These are phyloP conservation scores for Campoplex capitator DNA, from an alignment of 2,888 invertebrate genomes.

Conservation along the genomic window DNA sequence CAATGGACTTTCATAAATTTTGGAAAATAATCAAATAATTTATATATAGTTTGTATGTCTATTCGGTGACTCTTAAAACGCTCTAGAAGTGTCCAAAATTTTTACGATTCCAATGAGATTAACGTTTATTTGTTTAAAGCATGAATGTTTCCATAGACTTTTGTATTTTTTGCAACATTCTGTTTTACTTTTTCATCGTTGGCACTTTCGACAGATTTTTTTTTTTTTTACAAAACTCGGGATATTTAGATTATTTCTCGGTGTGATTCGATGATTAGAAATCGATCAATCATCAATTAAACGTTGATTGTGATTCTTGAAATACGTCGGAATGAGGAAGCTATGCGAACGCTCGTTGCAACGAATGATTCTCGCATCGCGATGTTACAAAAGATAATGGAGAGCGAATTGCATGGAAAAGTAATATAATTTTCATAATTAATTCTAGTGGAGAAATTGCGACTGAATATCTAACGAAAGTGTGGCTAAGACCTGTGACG, in stretches of 20 bases:
- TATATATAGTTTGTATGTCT: no score
- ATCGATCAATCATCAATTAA: slow-evolving; percentile 9
- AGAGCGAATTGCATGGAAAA: background rate
- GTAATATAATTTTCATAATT: slow-evolving; percentile 24
- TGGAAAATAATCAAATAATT: no score
- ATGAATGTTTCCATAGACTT: background rate
- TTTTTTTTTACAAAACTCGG: background rate
- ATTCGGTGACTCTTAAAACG: no score
- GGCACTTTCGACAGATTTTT: background rate
- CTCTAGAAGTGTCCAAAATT: background rate
- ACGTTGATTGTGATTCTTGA: background rate
- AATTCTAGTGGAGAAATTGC: slow-evolving; percentile 35
- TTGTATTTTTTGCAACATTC: background rate
- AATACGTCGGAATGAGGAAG: slow-evolving; percentile 12
- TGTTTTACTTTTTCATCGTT: background rate
- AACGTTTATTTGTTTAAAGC: background rate
- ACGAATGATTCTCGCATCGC: background rate
- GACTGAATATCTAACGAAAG: slow-evolving; percentile 35
- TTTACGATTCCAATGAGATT: background rate
- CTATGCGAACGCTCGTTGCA: background rate
- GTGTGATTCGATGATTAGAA: background rate
- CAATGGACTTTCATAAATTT: background rate
- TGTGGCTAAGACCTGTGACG: slow-evolving; percentile 32
- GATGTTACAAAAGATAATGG: slow-evolving; percentile 22
- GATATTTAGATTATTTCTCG: background rate